Percentiles rank a stretch among this genome's conserved stretches.
Evolutionary conservation across 1,140 invertebrate species (phyloP).

Genomic region (Cryptotermes secundus): DNA sequence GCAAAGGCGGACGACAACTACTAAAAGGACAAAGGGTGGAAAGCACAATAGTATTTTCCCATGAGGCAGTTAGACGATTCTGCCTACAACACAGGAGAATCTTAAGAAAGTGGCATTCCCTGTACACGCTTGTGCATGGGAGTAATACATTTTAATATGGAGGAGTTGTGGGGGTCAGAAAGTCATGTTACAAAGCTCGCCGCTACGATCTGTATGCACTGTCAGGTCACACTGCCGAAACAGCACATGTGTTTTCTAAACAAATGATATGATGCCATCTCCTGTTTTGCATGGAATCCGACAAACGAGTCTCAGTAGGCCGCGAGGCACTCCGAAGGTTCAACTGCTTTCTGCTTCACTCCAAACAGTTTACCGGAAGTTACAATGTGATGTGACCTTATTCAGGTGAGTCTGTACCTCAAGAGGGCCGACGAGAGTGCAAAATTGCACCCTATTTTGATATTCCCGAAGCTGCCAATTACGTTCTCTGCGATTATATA

Average conservation of each 20-base stretch:
- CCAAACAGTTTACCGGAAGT: too few species aligned
- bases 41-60: not conserved
- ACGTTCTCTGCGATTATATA: too few species aligned
- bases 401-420: too few species aligned
- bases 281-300: not conserved
- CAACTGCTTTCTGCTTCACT: too few species aligned
- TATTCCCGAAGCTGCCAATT: too few species aligned
- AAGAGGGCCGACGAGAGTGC: too few species aligned
- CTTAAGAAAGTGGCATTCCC: not conserved
- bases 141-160: constrained; percentile 2
- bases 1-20: not conserved
- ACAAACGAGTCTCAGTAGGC: not conserved
- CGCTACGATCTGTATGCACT: not conserved
- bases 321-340: too few species aligned
- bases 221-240: not conserved
- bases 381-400: too few species aligned
- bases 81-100: not conserved
- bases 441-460: too few species aligned
- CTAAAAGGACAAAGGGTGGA: not conserved
- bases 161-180: not conserved
- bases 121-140: not conserved
- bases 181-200: not conserved
- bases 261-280: not conserved
- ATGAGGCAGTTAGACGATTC: not conserved
- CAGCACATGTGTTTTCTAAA: not conserved